A percentile compares a stretch with the other conserved stretches of the same genome.
These are phyloP conservation scores for Erythrolamprus reginae DNA, from an alignment of 2,113 vertebrate genomes.

Conservation along the genomic window DNA sequence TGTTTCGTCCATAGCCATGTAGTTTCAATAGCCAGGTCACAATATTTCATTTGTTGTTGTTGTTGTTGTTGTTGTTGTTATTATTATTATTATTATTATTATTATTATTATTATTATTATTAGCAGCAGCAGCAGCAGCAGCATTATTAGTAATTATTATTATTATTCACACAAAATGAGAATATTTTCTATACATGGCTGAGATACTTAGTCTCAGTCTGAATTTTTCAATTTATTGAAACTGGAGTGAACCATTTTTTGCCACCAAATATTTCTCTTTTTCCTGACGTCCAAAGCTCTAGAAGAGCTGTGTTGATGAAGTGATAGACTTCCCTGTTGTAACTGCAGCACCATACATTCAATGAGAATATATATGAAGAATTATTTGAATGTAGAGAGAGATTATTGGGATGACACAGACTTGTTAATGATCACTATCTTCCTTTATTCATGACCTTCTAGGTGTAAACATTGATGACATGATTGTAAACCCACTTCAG, in stretches of 20 bases:
- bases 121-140: too few species aligned
- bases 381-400: not conserved
- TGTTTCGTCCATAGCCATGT: too few species aligned
- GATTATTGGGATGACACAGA: not conserved
- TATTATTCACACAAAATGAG: not conserved
- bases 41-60: too few species aligned
- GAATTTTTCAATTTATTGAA: not conserved
- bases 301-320: not conserved
- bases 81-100: too few species aligned
- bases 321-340: not conserved
- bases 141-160: too few species aligned
- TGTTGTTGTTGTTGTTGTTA: not conserved
- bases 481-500: conserved; percentile 74
- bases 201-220: not conserved
- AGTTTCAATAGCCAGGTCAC: too few species aligned
- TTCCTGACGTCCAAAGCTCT: not conserved
- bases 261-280: not conserved
- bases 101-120: too few species aligned
- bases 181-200: not conserved
- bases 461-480: conserved; percentile 78
- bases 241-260: not conserved
- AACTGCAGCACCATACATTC: not conserved
- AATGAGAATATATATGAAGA: not conserved
- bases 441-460: conserved; percentile 18
- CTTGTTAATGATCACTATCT: not conserved